Evolutionary conservation across 2,113 vertebrate genomes (phyloP).

Genomic region (Neogobius melanostomus): DNA sequence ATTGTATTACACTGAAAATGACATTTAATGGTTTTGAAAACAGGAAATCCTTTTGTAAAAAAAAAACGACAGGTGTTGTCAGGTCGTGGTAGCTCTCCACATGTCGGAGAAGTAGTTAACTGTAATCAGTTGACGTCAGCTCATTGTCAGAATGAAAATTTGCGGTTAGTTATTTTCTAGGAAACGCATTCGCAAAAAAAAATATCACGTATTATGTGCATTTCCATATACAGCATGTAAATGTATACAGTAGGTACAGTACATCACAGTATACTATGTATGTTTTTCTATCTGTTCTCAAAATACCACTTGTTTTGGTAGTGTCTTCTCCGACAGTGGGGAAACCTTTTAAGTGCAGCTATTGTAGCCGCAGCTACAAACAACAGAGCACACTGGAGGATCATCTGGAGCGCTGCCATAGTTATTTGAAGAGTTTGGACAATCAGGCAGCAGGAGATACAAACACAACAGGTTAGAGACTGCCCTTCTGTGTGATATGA

Average conservation of each 20-base stretch:
- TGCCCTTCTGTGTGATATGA: background rate
- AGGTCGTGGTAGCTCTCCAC: constrained; percentile 32
- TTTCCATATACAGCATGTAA: background rate
- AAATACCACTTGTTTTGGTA: constrained; percentile 52
- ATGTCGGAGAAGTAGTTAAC: constrained; percentile 51
- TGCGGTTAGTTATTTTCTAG: constrained; percentile 46
- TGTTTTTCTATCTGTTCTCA: background rate
- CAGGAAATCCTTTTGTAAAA: constrained; percentile 76
- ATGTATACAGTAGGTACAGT: background rate
- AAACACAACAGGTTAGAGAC: constrained; percentile 71
- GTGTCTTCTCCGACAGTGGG: constrained; percentile 90
- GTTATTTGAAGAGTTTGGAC: constrained; percentile 88
- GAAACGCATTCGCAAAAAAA: constrained; percentile 8
- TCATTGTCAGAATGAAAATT: constrained; percentile 23
- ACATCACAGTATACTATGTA: background rate
- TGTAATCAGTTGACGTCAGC: constrained; percentile 69
- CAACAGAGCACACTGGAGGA: constrained; percentile 93
- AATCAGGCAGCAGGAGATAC: constrained; percentile 76
- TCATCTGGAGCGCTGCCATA: constrained; percentile 91
- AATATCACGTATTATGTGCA: constrained; percentile 8
- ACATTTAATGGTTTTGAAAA: constrained; percentile 77
- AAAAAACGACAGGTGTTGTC: constrained; percentile 41
- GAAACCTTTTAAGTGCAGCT: constrained; percentile 96
- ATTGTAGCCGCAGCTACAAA: constrained; percentile 95
- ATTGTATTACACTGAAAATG: constrained; percentile 53